Base-by-base conservation (phyloP, 2,797 vertebrate genomes). In the Acanthurus lineatus region DNA sequence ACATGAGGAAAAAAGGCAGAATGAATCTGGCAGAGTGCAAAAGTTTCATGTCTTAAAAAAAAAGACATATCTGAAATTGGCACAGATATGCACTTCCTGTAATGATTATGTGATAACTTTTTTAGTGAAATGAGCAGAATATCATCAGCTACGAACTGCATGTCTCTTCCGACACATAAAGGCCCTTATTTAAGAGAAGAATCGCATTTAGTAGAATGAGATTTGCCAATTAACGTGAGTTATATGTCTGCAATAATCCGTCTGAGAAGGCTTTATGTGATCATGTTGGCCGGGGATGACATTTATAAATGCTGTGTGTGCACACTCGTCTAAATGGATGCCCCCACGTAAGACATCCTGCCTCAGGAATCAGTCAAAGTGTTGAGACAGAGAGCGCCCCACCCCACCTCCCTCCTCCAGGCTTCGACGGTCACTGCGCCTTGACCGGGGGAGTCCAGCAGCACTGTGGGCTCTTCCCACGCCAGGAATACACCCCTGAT, bases 301-400 rank as follows among this genome's bases (percentile, higher is more conserved):
- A 94, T 95, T 94, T 95, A 94, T 93, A 94, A 94, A 94, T 94
- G 93, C 93, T 93, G 91, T 93, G 92, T 92, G 91, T 88, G 93
- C 92, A 92, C 91, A 89, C 89, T 88, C 87, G 65, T 92, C 91
- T 86, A 90, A 94, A 94, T 91, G 92, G 90, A 94, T 86, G 89
- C 28, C 86, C 79, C 90, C 88, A 70, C 86, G 77, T 85, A 77
- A 82, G 86, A 90, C 87, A 79, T 76, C 78, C 85, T 82, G 84
- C 89, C 82, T 92, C 83, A 76, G 89, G 82, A 91, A 93, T 94
- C 87, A 84, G 89, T 91, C 91, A 91, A 85, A 85, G 89, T 84
- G 80, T 87, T 79, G 69, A 85, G 79, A 64, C 81, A 70, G 72
- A 62, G 77, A 64, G 56, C 22, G 1, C n/a, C 67, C 72, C 59